phyloP scores from a whole-genome alignment of 2,797 vertebrate genomes.

The Tachyglossus aculeatus region DNA sequence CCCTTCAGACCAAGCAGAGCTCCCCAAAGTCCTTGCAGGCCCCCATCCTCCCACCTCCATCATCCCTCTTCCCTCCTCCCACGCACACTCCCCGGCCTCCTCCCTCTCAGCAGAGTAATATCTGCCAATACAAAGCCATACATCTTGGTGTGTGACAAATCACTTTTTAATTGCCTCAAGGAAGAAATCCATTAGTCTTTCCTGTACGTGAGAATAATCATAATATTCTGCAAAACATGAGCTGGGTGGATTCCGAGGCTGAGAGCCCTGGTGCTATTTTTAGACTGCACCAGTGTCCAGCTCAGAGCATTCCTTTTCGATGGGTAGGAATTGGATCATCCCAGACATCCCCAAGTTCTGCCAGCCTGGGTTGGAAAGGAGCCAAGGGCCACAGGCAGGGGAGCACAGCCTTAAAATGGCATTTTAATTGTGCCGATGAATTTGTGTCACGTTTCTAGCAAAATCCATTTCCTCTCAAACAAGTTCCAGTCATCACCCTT shows the following conservation, averaged over 20 bases:
- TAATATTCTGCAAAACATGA: conserved; percentile 61
- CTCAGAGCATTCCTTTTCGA: background rate
- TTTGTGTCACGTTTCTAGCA: conserved; percentile 8
- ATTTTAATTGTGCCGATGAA: conserved; percentile 26
- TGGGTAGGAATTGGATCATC: conserved; percentile 15
- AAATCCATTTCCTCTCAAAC: conserved; percentile 6
- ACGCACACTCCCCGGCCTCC: background rate
- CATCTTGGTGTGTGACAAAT: conserved; percentile 86
- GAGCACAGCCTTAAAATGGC: background rate
- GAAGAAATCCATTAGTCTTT: conserved; percentile 89
- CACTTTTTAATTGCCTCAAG: conserved; percentile 92
- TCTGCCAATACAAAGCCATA: conserved; percentile 62
- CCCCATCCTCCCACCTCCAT: background rate
- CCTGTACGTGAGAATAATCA: conserved; percentile 78
- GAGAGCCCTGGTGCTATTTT: conserved; percentile 71
- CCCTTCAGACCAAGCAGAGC: background rate
- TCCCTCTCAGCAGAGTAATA: background rate
- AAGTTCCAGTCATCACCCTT: background rate
- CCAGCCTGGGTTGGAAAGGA: background rate
- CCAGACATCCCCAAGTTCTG: background rate
- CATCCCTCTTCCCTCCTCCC: background rate
- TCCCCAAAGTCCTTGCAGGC: background rate
- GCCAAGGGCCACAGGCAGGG: background rate
- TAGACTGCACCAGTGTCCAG: conserved; percentile 45
- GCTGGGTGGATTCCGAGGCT: conserved; percentile 20